A percentile compares a stretch with the other conserved stretches of the same genome.
Conservation (phyloP, 1,140 invertebrate genomes). For the Pseudomyrmex dendroicus region DNA sequence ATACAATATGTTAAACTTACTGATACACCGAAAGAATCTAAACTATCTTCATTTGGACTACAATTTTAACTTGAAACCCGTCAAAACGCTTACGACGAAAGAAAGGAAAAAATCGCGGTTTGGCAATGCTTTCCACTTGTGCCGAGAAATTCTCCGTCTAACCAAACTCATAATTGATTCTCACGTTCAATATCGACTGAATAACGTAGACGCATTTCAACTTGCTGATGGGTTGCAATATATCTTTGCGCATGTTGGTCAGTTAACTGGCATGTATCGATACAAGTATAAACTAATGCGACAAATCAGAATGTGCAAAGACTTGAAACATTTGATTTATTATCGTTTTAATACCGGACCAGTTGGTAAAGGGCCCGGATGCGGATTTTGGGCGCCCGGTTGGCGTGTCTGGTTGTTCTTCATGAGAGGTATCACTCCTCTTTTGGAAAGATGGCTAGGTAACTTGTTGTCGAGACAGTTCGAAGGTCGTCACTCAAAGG, state of each 20-base stretch:
- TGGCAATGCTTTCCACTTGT: slow-evolving; percentile 99
- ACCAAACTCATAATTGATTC: slow-evolving; percentile 99
- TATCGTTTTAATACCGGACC: slow-evolving; percentile 99
- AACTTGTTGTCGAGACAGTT: slow-evolving; percentile 99
- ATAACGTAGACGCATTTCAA: slow-evolving; percentile 99
- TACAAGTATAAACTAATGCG: slow-evolving; percentile 99
- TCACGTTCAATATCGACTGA: slow-evolving; percentile 99
- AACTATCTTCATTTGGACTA: slow-evolving; percentile 99
- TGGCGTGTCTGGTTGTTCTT: slow-evolving; percentile 99
- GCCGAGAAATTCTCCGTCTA: slow-evolving; percentile 98
- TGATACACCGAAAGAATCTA: slow-evolving; percentile 99
- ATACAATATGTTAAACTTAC: slow-evolving; percentile 99
- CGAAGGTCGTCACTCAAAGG: slow-evolving; percentile 99
- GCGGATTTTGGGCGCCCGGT: slow-evolving; percentile 99
- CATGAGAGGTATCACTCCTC: slow-evolving; percentile 98
- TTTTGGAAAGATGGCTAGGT: slow-evolving; percentile 98
- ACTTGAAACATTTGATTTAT: slow-evolving; percentile 99
- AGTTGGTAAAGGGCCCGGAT: slow-evolving; percentile 99
- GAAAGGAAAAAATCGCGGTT: slow-evolving; percentile 99
- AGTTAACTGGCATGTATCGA: slow-evolving; percentile 99
- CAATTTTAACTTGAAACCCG: slow-evolving; percentile 99
- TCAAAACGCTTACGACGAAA: slow-evolving; percentile 99
- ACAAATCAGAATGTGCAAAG: slow-evolving; percentile 99
- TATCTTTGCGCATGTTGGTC: slow-evolving; percentile 99
- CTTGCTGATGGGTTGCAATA: slow-evolving; percentile 99